Evolutionary conservation across 2,888 invertebrate species (phyloP), one percentile per base, ranked within the genome.

Genomic region (Drosophila neotestacea): DNA sequence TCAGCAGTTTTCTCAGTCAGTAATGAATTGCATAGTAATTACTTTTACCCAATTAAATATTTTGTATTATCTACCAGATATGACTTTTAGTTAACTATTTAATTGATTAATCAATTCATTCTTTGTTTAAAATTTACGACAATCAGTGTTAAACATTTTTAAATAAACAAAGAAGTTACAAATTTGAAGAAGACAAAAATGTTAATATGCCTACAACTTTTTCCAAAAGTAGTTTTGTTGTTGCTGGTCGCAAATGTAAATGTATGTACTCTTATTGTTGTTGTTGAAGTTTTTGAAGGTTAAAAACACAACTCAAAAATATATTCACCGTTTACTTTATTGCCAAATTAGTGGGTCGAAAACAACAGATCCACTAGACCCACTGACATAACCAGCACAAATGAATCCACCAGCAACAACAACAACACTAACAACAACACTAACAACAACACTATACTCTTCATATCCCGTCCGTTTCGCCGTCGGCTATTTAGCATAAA

Each of bases 401-500:
- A 55, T 74, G 62, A 65, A 65, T 51, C 38, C 59, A 60, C 62
- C 70, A 63, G 38, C 60, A 52, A 41, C 76, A 64, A 10, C 48
- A 59, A 22, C 13, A 44, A 16, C 52, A 62, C 41, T 59, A 59
- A 42, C 67, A 51, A 41, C 41, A 55, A 39, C 39, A 56, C 44
- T 38, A 41, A 30, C 60, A 65, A 36, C 58, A 47, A 60, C 62
- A 58, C 36, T 42, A 39, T 55, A 6, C 70, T 67, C 54, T 70
- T 47, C 62, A 65, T 36, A 62, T 68, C 64, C 66, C 70, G 68
- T 77, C 70, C 67, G 73, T 60, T 75, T 55, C 13, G 73, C 71
- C 72, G 69, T 44, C 64, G 77, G 71, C 73, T 79, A 42, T 77
- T 91, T 91, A 81, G 86, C 91, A 90, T 90, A 89, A 91, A 90